These are phyloP conservation scores for Mormoops blainvillei DNA, from an alignment of 2,113 vertebrate species.

Conservation along the genomic window DNA sequence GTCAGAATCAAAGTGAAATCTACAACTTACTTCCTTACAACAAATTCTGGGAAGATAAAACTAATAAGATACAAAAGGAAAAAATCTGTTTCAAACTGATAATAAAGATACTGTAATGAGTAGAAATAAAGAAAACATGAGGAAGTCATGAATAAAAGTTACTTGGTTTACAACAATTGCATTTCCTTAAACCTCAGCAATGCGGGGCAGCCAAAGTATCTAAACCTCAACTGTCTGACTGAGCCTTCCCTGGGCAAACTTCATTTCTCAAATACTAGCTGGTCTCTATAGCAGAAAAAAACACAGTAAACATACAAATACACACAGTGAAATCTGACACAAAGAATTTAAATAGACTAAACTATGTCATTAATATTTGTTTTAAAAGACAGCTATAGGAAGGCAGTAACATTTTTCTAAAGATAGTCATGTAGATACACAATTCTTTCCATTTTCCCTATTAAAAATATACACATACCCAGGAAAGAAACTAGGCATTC, in stretches of 20 bases:
- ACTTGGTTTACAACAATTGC: slow-evolving; percentile 33
- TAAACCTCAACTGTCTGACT: slow-evolving; percentile 43
- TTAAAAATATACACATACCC: neutral
- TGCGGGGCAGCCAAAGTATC: neutral
- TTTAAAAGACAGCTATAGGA: neutral
- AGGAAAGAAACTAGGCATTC: neutral
- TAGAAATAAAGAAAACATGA: slow-evolving; percentile 47
- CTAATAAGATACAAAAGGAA: slow-evolving; percentile 58
- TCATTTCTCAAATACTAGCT: neutral
- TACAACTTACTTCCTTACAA: slow-evolving; percentile 56
- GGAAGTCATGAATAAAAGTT: slow-evolving; percentile 28
- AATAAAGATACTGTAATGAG: slow-evolving; percentile 48
- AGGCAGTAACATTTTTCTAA: neutral
- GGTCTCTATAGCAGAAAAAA: neutral
- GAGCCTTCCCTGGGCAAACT: neutral
- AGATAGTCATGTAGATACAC: neutral
- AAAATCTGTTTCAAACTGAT: slow-evolving; percentile 62
- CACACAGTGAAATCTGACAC: neutral
- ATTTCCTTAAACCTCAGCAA: slow-evolving; percentile 40
- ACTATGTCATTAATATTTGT: neutral
- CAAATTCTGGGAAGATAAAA: slow-evolving; percentile 53
- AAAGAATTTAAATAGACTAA: slow-evolving; percentile 14
- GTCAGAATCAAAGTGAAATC: slow-evolving; percentile 58
- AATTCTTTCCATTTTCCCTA: neutral
- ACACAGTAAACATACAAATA: neutral